Base-by-base conservation (phyloP, 2,113 vertebrate genomes). In the Heteronetta atricapilla region DNA sequence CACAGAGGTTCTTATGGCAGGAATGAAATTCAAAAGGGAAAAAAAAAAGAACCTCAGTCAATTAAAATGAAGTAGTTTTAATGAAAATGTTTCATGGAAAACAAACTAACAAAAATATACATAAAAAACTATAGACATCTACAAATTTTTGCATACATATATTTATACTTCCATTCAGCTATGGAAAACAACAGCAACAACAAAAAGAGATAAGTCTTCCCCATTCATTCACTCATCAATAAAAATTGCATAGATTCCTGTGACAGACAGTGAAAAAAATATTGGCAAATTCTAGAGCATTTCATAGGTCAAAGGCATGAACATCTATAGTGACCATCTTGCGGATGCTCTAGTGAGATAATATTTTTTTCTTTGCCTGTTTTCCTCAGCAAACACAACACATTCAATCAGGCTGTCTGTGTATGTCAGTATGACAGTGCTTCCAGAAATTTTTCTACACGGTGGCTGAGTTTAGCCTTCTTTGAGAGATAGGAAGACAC, bases 241-340 rank as follows among this genome's bases (percentile, higher is more conserved):
- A 68, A 84, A 89, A 93, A 85, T 53, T 72, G 25, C 3, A 25
- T 40, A 72, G 6, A 70, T 75, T 31, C 21, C 15, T 55, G 23
- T 59, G 40, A 36, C 66, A 89, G 62, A 53, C 11, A 70, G 52
- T 33, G 21, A 76, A 82, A 92, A 44, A 44, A 70, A 22, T 63
- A 75, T 8, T 40, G 29, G 12, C 28, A 73, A 86, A 75, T 50
- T n/a, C 82, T 53, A 78, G 75, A 74, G 20, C 23, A 26, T 29
- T 6, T 1, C 1, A 0, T 13, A 26, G 13, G 50, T 78, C 44
- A 56, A 69, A 73, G 34, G 42, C 4, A 6, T 9, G 7, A 26
- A 60, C 72, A 5, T 22, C 48, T 59, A 62, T 12, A 52, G 55
- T 16, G 21, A 28, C 3, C 63, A 86, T 31, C 19, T 14, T 38